Conservation (phyloP, 1,140 invertebrate species). For the Listronotus oregonensis region DNA sequence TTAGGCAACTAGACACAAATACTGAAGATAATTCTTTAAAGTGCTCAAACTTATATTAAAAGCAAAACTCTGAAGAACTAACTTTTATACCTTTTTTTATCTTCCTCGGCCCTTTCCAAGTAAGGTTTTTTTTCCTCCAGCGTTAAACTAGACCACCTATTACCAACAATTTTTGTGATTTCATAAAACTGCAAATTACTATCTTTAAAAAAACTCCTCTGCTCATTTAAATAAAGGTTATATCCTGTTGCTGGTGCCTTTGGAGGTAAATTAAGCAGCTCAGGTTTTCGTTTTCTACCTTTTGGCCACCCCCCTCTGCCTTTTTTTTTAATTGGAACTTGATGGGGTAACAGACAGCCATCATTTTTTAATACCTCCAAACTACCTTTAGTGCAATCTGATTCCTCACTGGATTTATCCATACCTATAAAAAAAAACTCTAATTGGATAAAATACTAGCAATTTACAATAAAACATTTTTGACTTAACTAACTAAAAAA, state of each 20-base stretch:
- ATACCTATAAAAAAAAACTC: conserved; percentile 16
- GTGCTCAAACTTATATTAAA: no score
- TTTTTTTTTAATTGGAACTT: conserved; percentile 52
- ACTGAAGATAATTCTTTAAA: no score
- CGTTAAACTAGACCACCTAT: conserved; percentile 63
- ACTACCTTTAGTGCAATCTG: conserved; percentile 32
- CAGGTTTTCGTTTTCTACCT: conserved; percentile 64
- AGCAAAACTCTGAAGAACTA: no score
- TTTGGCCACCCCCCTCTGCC: conserved; percentile 67
- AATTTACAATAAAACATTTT: no score
- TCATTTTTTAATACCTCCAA: conserved; percentile 19
- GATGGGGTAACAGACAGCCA: conserved; percentile 22
- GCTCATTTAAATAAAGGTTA: conserved; percentile 63
- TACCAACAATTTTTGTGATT: conserved; percentile 63
- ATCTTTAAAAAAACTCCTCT: conserved; percentile 61
- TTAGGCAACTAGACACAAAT: no score
- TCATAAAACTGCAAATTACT: conserved; percentile 58
- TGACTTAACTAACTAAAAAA: no score
- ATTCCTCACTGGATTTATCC: conserved; percentile 37
- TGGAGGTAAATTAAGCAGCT: conserved; percentile 59
- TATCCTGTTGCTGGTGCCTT: conserved; percentile 65
- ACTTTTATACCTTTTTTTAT: conserved; percentile 58
- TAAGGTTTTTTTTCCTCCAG: conserved; percentile 62
- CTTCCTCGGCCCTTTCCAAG: conserved; percentile 61
- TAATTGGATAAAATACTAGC: no score